Base-by-base conservation (phyloP, 1,140 invertebrate species). In the Melitaea cinxia region DNA sequence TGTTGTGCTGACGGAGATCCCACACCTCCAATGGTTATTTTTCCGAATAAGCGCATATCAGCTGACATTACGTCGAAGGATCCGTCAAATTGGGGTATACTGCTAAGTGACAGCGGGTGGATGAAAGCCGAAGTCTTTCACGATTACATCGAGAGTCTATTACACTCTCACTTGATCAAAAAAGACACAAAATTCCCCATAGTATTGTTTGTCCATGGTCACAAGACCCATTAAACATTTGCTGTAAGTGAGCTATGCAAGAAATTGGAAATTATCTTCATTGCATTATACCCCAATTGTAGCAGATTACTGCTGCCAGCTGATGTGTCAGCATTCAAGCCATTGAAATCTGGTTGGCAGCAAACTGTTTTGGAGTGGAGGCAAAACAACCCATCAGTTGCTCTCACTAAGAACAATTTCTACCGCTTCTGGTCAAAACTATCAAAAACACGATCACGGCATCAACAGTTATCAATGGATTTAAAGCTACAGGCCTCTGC, bases 171-270 rank as follows among this genome's bases (percentile, higher is more conserved):
- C 62, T 52, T 83, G 12, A 9, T 68, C 0, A 10, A 77, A 65
- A 65, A 79, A 53, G 67, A 73, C 14, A 69, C 82, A 63, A 10
- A 35, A 66, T 64, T 73, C 15, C 83, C 81, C 30, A 70, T 83
- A 9, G 74, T 88, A 50, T 58, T 80, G 26, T 85, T 89, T 65
- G 23, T 88, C 4, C 78, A 88, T 81, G 86, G 82, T 12, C 80
- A 89, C 55, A 77, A 70, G 30, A 82, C 63, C 68, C 84, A 89
- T 68, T 24, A 87, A 1, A 83, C 75, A 0, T 26, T 23, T 23
- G 28, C 58, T 28, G 57, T 79, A 24, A 68, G 68, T 60, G 26
- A 76, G 50, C 69, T 88, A 23, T 83, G 81, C 64, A 47, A 54
- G n/a, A 50, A 82, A 35, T 65, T 83, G 57, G 24, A 65, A n/a